Evolutionary conservation across 2,113 vertebrate genomes (phyloP).

Genomic region (Cercopithecus mona): DNA sequence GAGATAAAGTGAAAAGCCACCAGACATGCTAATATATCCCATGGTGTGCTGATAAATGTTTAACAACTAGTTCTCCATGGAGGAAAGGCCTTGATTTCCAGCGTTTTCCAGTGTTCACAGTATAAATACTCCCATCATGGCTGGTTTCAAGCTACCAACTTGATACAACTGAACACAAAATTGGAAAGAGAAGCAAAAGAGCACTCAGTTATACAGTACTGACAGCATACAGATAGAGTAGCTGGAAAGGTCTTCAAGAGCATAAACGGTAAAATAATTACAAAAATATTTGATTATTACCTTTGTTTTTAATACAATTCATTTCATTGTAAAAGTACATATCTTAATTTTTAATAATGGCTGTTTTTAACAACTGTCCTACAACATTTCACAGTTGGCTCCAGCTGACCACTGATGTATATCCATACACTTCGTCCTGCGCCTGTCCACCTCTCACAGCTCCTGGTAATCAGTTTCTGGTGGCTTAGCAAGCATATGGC

Average conservation of each 20-base stretch:
- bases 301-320: not conserved
- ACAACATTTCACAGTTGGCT: not conserved
- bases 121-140: not conserved
- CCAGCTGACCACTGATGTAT: not conserved
- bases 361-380: not conserved
- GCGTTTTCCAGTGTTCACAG: not conserved
- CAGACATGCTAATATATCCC: not conserved
- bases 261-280: not conserved
- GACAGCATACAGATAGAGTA: not conserved
- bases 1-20: not conserved
- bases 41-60: not conserved
- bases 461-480: not conserved
- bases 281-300: not conserved
- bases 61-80: not conserved
- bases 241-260: not conserved
- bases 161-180: not conserved
- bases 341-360: not conserved
- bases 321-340: not conserved
- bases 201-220: not conserved
- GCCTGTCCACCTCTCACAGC: not conserved
- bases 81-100: not conserved
- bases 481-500: not conserved
- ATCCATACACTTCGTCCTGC: not conserved
- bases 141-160: not conserved
- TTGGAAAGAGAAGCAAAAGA: not conserved